Evolutionary conservation across 2,113 vertebrate genomes (phyloP).

Genomic region (Galeopterus variegatus): DNA sequence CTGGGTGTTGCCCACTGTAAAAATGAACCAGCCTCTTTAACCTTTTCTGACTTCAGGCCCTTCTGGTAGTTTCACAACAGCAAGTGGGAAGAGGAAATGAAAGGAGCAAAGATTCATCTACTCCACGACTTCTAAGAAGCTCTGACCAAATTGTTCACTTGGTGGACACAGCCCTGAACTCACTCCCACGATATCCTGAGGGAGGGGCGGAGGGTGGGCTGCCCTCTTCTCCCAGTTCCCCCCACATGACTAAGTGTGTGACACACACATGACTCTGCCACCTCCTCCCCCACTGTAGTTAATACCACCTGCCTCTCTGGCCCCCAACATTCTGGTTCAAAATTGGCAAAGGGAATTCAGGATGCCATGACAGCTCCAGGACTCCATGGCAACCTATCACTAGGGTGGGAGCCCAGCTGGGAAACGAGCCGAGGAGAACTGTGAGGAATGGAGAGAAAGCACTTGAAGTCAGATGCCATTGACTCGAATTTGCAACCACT

Average conservation of each 20-base stretch:
- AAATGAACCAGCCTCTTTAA: not conserved
- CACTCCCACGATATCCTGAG: slow-evolving; percentile 6
- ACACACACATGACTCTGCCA: slow-evolving; percentile 9
- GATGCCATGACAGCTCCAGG: not conserved
- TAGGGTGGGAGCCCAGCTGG: not conserved
- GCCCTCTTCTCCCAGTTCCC: not conserved
- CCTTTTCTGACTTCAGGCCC: not conserved
- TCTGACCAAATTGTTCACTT: not conserved
- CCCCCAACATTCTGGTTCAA: not conserved
- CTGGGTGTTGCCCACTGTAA: accelerated
- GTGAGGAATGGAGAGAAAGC: not conserved
- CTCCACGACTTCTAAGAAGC: not conserved
- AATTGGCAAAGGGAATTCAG: not conserved
- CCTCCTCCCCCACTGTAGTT: not conserved
- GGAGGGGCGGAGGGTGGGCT: not conserved
- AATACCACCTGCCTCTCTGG: not conserved
- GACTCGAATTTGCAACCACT: not conserved
- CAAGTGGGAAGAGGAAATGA: slow-evolving; percentile 63
- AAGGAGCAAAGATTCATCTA: not conserved
- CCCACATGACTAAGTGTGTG: not conserved
- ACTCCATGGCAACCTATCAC: too few species aligned
- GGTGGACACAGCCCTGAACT: not conserved
- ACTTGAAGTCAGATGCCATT: not conserved
- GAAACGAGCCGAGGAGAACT: not conserved
- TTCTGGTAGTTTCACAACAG: not conserved